These are phyloP conservation scores for Orchesella cincta DNA, from an alignment of 1,140 invertebrate genomes.

Conservation along the genomic window DNA sequence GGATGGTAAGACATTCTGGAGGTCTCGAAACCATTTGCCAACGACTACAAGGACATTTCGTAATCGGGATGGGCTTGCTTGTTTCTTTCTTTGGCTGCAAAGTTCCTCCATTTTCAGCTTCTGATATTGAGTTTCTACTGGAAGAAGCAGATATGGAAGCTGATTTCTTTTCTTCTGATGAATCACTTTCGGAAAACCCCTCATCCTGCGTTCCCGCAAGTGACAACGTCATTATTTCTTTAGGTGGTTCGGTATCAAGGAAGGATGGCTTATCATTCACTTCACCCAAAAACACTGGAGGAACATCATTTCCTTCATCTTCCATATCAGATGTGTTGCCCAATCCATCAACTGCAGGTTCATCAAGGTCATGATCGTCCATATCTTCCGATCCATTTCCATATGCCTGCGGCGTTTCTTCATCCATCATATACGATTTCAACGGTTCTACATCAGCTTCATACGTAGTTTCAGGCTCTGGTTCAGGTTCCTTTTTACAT, in stretches of 20 bases:
- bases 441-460: constrained; percentile 33
- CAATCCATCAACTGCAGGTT: constrained; percentile 33
- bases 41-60: constrained; percentile 65
- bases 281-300: constrained; percentile 54
- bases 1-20: constrained; percentile 89
- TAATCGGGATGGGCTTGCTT: constrained; percentile 71
- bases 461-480: neutral
- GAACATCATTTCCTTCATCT: constrained; percentile 34
- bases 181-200: constrained; percentile 45
- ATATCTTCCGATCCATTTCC: constrained; percentile 25
- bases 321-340: constrained; percentile 30
- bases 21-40: constrained; percentile 74
- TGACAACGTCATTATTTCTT: constrained; percentile 54
- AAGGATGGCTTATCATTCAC: constrained; percentile 86
- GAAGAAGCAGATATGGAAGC: constrained; percentile 31
- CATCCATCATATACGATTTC: neutral
- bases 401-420: constrained; percentile 4
- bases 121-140: constrained; percentile 41
- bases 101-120: constrained; percentile 30
- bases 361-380: constrained; percentile 40
- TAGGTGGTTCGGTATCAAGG: constrained; percentile 92
- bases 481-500: constrained; percentile 16
- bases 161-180: constrained; percentile 35
- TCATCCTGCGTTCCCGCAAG: constrained; percentile 35
- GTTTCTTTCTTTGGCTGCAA: constrained; percentile 64